Percentiles rank a stretch among this genome's conserved stretches.
phyloP scores from a whole-genome alignment of 1,140 invertebrate genomes.

The Sitophilus oryzae region DNA sequence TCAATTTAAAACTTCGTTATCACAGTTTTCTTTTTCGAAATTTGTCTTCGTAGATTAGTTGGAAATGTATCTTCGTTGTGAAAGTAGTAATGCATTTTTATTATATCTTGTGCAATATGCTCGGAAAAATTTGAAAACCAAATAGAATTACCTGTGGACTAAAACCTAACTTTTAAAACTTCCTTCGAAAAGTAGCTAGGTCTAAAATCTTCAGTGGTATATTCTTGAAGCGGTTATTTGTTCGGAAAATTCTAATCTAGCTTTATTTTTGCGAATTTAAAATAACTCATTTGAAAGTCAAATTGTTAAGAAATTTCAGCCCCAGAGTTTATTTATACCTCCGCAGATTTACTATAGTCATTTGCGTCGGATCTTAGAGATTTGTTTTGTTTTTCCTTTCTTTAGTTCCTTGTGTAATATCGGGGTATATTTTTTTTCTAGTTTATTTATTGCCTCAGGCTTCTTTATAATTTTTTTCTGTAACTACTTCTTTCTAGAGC shows the following conservation, averaged over 20 bases:
- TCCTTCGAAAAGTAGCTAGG: background rate
- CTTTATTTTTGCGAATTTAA: constrained; percentile 12
- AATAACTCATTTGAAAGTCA: constrained; percentile 15
- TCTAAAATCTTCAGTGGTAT: background rate
- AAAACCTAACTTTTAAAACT: background rate
- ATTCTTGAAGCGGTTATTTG: background rate
- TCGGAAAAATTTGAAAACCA: background rate
- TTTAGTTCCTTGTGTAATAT: background rate
- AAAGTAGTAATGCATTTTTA: no score
- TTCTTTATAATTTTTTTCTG: no score
- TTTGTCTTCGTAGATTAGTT: no score
- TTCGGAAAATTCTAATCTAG: constrained; percentile 2
- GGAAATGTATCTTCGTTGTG: no score
- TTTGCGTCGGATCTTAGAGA: background rate
- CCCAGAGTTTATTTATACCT: constrained; percentile 13
- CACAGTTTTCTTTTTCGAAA: no score
- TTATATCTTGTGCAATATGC: no score
- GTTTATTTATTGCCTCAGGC: no score
- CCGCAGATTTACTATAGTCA: constrained; percentile 4
- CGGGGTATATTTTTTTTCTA: background rate
- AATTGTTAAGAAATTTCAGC: constrained; percentile 11
- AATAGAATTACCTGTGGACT: background rate
- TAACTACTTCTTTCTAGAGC: no score
- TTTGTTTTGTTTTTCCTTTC: background rate
- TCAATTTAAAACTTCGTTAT: no score